Evolutionary conservation across 1,140 invertebrate genomes (phyloP), one percentile per base, ranked within the genome.

Genomic region (Copidosoma floridanum): DNA sequence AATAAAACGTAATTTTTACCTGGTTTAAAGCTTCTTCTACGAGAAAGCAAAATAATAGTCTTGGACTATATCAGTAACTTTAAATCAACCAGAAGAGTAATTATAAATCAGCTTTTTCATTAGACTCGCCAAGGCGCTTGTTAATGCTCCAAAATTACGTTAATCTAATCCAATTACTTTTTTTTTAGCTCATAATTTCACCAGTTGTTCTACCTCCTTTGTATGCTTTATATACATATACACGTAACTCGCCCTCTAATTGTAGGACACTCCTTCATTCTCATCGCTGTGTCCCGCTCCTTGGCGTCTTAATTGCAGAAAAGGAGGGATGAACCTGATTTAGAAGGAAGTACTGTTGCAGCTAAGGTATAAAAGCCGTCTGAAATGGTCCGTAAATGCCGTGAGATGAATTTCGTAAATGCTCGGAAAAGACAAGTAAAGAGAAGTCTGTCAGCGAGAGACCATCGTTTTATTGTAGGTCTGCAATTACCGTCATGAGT

Each of bases 381-480:
- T 53, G 24, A 41, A 53, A 53, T 53, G 51, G 51, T 27, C 23
- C 38, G 37, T 41, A 43, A 54, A 54, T 43, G 52, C 10, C 26
- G 52, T 44, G 24, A 43, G 24, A 54, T 43, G 52, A 54, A 54
- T 43, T 54, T 54, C 38, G 40, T 3, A 24, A 54, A 26, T 24
- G 16, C 27, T n/a, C n/a, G n/a, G n/a, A 16, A 3, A 12, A 53
- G 32, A 40, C 23, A 18, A 40, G 29, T 54, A 27, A 54, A 54
- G 24, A 41, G 52, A n/a, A n/a, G n/a, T 43, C 37, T 43, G 32
- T 43, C 52, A 1, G 23, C 23, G 20, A 20, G 35, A 52, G n/a
- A 43, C 29, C 27, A 21, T 29, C 40, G 37, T 43, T 54, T 26
- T 21, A 38, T 38, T 54, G 50, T n/a, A n/a, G n/a, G 35, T 23